Evolutionary conservation across 2,888 invertebrate genomes (phyloP), one percentile per base, ranked within the genome.

Genomic region (Coelinius sp.): DNA sequence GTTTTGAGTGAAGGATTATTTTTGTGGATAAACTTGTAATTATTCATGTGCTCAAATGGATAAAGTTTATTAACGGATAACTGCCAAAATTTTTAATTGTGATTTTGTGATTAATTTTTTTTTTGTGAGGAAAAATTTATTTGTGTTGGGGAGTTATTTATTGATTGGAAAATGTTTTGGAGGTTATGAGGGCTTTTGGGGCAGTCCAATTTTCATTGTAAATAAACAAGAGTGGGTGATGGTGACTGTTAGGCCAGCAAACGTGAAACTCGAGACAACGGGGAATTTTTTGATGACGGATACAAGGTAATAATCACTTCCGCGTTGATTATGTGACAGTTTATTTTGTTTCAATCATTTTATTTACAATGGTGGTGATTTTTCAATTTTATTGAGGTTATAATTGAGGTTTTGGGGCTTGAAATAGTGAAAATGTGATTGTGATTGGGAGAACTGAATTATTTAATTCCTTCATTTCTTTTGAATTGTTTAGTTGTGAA

Each of bases 291-390:
- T 71, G 74, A 73, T 77, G 56, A 74, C 73, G 64, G 71, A 73
- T 70, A 72, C 68, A 74, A 77, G 77, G 77, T 77, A 77, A 77
- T 72, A 20, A 73, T 68, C 52, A 70, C 35, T 64, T 69, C 53
- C 56, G 27, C 14, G 70, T 52, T 53, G 49, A 7, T 62, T 22
- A 22, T 38, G 12, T 12, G 63, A 59, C 27, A 31, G 17, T 49
- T 49, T 49, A 10, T 41, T 3, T 35, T 41, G 2, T n/a, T 31
- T 31, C 31, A 7, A 31, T 31, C 31, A 7, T 3, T 31, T 31
- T 31, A 5, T 31, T 31, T n/a, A n/a, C n/a, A n/a, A n/a, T n/a
- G n/a, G n/a, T n/a, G n/a, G n/a, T n/a, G n/a, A n/a, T n/a, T n/a
- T n/a, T n/a, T n/a, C n/a, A n/a, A n/a, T n/a, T n/a, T n/a, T n/a